A percentile compares a stretch with the other conserved stretches of the same genome.
Conservation (phyloP, 1,140 invertebrate genomes). For the Lucilia cuprina region DNA sequence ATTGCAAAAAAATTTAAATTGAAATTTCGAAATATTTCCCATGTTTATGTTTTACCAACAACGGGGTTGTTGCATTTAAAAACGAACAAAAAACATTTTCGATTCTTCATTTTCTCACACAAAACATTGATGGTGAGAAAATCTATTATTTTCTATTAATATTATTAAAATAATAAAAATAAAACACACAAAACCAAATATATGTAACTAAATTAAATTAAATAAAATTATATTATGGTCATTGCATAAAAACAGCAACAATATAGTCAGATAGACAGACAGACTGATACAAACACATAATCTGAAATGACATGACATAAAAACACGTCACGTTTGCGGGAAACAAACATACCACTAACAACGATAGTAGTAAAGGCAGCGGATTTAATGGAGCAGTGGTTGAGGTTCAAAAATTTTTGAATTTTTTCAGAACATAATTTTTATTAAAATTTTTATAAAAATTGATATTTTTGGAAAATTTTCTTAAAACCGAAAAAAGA, state of each 20-base stretch:
- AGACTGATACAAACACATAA: background rate
- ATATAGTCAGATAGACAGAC: background rate
- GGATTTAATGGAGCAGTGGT: too few relatives aligned
- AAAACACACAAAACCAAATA: background rate
- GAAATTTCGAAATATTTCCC: too few relatives aligned
- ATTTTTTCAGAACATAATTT: too few relatives aligned
- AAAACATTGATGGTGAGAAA: background rate
- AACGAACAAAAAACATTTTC: background rate
- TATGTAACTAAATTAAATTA: background rate
- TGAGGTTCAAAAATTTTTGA: too few relatives aligned
- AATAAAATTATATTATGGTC: constrained; percentile 3
- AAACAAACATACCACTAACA: background rate
- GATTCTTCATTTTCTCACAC: background rate
- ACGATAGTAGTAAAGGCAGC: background rate
- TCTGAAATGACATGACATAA: background rate
- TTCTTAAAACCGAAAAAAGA: too few relatives aligned
- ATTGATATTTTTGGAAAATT: too few relatives aligned
- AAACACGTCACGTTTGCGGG: background rate
- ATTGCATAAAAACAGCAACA: background rate
- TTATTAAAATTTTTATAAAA: too few relatives aligned
- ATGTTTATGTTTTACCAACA: too few relatives aligned
- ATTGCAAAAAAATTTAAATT: too few relatives aligned
- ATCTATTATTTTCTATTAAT: background rate
- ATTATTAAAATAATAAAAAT: background rate
- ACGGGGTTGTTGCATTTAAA: too few relatives aligned